Conservation (phyloP, 2,888 invertebrate species). For the Torymus tubicola region DNA sequence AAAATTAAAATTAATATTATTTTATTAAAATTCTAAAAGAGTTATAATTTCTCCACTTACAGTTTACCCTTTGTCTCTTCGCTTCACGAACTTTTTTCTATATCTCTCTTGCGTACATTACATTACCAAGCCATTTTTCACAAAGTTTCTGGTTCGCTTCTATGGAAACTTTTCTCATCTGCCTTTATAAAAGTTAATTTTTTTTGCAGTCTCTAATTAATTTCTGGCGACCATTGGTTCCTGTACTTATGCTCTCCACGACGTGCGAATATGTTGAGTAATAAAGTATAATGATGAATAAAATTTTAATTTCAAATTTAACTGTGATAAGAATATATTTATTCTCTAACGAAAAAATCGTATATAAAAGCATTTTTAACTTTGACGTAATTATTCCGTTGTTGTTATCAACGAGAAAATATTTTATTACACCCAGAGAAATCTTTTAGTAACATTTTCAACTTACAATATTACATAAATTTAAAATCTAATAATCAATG, state of each 20-base stretch:
- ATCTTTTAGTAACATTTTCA: too few relatives aligned
- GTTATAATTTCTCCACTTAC: constrained; percentile 26
- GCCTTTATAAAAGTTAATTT: constrained; percentile 38
- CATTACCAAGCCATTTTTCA: constrained; percentile 49
- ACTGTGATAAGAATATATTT: too few relatives aligned
- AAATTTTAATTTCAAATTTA: too few relatives aligned
- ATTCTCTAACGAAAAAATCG: too few relatives aligned
- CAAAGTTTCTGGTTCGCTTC: constrained; percentile 45
- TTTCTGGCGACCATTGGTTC: constrained; percentile 37
- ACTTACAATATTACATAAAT: too few relatives aligned
- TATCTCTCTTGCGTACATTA: constrained; percentile 33
- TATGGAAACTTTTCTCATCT: constrained; percentile 41
- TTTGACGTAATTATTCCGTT: too few relatives aligned
- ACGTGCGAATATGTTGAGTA: background rate
- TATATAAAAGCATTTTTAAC: too few relatives aligned
- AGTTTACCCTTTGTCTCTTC: constrained; percentile 13
- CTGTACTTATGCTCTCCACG: background rate
- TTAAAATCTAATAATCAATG: too few relatives aligned
- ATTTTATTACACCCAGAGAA: too few relatives aligned
- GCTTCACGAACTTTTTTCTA: constrained; percentile 11
- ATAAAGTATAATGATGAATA: background rate
- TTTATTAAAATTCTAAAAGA: constrained; percentile 15
- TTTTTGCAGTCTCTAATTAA: constrained; percentile 40
- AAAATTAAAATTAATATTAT: constrained; percentile 15
- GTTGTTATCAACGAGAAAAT: too few relatives aligned